These are phyloP conservation scores for Caerostris darwini DNA, from an alignment of 1,140 invertebrate species.

Conservation along the genomic window DNA sequence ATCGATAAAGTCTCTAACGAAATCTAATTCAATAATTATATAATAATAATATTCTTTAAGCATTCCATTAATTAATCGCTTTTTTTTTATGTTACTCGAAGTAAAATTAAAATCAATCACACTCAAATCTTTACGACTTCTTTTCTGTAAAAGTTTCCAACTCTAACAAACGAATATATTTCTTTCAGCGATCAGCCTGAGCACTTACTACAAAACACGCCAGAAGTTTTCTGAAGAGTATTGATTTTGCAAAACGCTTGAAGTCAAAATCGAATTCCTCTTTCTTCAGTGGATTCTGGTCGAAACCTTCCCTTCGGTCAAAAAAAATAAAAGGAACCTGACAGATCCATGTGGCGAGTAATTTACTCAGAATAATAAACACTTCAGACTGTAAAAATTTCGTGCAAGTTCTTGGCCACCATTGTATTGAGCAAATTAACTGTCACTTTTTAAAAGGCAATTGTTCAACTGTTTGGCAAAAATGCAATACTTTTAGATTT, in stretches of 20 bases:
- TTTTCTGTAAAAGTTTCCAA: neutral
- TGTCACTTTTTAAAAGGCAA: neutral
- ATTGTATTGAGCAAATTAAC: neutral
- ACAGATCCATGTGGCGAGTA: conserved; percentile 10
- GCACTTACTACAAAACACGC: neutral
- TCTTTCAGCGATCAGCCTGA: neutral
- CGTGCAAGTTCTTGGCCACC: neutral
- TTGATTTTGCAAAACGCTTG: conserved; percentile 17
- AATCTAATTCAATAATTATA: too few relatives aligned
- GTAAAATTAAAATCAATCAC: neutral
- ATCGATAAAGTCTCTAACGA: too few relatives aligned
- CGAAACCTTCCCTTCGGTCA: neutral
- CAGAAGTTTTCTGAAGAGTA: conserved; percentile 29
- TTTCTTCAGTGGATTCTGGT: neutral
- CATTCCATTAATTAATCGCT: too few relatives aligned
- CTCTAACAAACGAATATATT: neutral
- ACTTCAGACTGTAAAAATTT: neutral
- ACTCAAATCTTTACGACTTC: neutral
- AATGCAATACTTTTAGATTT: too few relatives aligned
- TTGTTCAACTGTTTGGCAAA: too few relatives aligned
- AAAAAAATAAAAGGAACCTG: neutral
- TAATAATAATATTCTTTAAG: too few relatives aligned
- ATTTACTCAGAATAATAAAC: conserved; percentile 35
- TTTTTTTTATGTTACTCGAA: too few relatives aligned
- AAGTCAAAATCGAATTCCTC: conserved; percentile 21